Evolutionary conservation across 2,797 vertebrate species (phyloP), one percentile per base, ranked within the genome.

Genomic region (Chromis chromis): DNA sequence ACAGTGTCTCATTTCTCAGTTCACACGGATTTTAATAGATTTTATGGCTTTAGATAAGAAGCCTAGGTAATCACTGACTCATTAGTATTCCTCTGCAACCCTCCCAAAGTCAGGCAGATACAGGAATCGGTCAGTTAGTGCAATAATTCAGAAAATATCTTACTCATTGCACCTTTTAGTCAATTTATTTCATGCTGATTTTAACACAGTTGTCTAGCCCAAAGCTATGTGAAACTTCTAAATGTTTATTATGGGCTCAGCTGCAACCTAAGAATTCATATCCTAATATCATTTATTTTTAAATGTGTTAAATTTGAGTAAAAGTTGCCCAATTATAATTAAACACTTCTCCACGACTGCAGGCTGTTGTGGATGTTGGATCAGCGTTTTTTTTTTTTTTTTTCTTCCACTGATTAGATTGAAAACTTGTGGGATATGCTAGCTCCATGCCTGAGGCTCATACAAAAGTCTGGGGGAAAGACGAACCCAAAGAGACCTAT

Each of bases 381-480:
- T 67, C 28, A 55, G 33, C 31, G 0, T 12, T 72, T 72, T 48
- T 63, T 46, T 6, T 46, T 46, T n/a, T 46, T n/a, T 46, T 46
- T 17, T 13, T 62, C n/a, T n/a, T n/a, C 22, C 40, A 17, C 56
- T 17, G 9, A 14, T 31, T 65, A 7, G 21, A 66, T 17, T 69
- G 48, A 65, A 57, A 76, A 72, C 55, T 50, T 50, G 44, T 55
- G 62, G 50, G 60, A 70, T 25, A 2, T 5, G 16, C 53, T 36
- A 42, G 74, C 61, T 76, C n/a, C 21, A 33, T 14, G 59, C 79
- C 79, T 14, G 42, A 79, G 78, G 78, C 81, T 82, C 36, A 39
- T n/a, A 28, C 67, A 58, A 9, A 58, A 65, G 71, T 78, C 46
- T 49, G 27, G 27, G 24, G 54, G 1, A 62, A 59, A 60, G 60